Evolutionary conservation across 2,113 vertebrate genomes (phyloP), one percentile per base, ranked within the genome.

Genomic region (Gracilinanus agilis): DNA sequence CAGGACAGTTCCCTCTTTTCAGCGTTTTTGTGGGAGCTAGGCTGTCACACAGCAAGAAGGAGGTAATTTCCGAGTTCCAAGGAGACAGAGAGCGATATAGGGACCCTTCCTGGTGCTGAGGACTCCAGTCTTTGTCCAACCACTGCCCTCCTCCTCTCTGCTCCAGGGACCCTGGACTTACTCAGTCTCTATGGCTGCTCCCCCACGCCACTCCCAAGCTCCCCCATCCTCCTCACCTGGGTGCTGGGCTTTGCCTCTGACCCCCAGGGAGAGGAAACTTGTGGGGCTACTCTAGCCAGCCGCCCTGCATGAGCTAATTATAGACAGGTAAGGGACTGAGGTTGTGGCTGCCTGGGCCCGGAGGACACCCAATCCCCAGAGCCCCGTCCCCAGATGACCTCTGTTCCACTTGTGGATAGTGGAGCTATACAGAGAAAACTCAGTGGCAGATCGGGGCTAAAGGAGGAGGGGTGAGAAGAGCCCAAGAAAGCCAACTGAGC

Each of bases 231-330:
- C 34, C 19, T 91, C 91, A 24, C 90, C 95, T 34, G 34, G 44
- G 40, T 13, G 16, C 75, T 53, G 2, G n/a, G 44, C 54, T 94
- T 53, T 40, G 44, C 92, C 92, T 55, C 25, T 55, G 90, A n/a
- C 23, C 0, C 11, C 0, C 24, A 53, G 92, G 67, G 92, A 88
- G 44, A 91, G 58, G 23, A 88, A 92, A 90, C 44, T 83, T 29
- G 53, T 54, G 29, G 58, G 3, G 44, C 55, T n/a, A n/a, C 29
- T 53, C 24, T 1, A 1, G 58, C 34, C 54, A 53, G 94, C 7
- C 55, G 53, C n/a, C 88, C 27, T 12, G 58, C 2, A 4, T 54
- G 11, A 11, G 95, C 96, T 98, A 98, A 98, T 98, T 98, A 97
- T 98, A 98, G 97, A 88, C 6, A 0, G 27, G 53, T 67, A 54